Percentiles rank a stretch among this genome's conserved stretches.
Conservation (phyloP, 2,113 vertebrate genomes). For the Istiophorus platypterus region DNA sequence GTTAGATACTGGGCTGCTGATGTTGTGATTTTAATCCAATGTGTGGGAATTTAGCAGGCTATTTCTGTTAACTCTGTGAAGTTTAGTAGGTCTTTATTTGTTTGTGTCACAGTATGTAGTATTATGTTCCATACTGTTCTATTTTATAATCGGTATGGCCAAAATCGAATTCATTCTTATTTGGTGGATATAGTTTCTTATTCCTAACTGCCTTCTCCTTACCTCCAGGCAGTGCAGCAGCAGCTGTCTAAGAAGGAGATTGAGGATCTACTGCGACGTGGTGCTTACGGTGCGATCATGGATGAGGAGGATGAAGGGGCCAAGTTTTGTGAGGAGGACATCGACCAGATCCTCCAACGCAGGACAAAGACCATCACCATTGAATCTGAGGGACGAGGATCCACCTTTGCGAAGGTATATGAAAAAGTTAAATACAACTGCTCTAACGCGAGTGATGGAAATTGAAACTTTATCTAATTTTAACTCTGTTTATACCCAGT, state of each 20-base stretch:
- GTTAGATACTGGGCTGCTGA: slow-evolving; percentile 19
- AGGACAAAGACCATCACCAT: slow-evolving; percentile 99
- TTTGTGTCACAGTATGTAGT: not conserved
- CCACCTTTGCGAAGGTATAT: slow-evolving; percentile 97
- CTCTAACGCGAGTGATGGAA: not conserved
- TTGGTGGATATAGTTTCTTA: not conserved
- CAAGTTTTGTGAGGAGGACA: slow-evolving; percentile 99
- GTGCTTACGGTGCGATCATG: slow-evolving; percentile 98
- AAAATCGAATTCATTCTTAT: not conserved
- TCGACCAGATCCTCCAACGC: slow-evolving; percentile 97
- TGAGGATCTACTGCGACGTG: slow-evolving; percentile 94
- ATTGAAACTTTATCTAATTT: not conserved
- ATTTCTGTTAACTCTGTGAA: not conserved
- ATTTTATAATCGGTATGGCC: not conserved
- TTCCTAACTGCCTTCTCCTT: not conserved
- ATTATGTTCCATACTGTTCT: not conserved
- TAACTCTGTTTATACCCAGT: not conserved
- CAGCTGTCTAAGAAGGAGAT: slow-evolving; percentile 99
- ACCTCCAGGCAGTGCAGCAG: slow-evolving; percentile 88
- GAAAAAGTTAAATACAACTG: not conserved
- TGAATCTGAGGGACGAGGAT: slow-evolving; percentile 97
- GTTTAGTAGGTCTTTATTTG: not conserved
- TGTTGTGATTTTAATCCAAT: slow-evolving; percentile 2
- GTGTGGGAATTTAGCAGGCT: not conserved
- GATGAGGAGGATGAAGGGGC: slow-evolving; percentile 99